Conservation (phyloP, 2,888 invertebrate genomes). For the Ornithoptera priamus region DNA sequence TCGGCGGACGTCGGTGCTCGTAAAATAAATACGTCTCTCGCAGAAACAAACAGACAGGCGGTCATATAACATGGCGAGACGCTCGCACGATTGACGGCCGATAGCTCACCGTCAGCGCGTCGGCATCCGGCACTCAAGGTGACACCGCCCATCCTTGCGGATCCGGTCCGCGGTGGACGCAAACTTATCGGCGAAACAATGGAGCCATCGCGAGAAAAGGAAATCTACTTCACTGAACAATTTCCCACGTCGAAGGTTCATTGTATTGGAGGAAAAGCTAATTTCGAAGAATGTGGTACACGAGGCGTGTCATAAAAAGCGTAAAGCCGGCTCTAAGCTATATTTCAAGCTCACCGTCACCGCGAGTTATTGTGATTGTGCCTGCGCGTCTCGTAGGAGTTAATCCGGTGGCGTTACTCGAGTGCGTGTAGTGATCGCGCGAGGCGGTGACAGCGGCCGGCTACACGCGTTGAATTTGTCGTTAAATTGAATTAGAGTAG, state of each 20-base stretch:
- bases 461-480: constrained; percentile 65
- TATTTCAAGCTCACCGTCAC: constrained; percentile 37
- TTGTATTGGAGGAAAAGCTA: constrained; percentile 36
- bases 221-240: constrained; percentile 31
- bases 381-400: constrained; percentile 37
- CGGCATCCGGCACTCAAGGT: constrained; percentile 78
- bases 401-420: constrained; percentile 46
- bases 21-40: constrained; percentile 72
- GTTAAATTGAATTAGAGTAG: constrained; percentile 76
- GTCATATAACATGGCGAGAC: constrained; percentile 68
- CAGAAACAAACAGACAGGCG: constrained; percentile 68
- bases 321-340: constrained; percentile 33
- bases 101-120: constrained; percentile 67
- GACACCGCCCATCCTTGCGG: constrained; percentile 73
- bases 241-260: constrained; percentile 32
- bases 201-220: constrained; percentile 35
- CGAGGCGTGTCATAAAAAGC: constrained; percentile 44
- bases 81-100: constrained; percentile 74
- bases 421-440: constrained; percentile 50
- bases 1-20: constrained; percentile 71
- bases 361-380: constrained; percentile 45
- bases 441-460: constrained; percentile 55
- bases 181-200: constrained; percentile 42
- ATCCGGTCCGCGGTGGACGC: constrained; percentile 55
- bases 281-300: constrained; percentile 42